Base-by-base conservation (phyloP, 2,888 invertebrate species). In the Plutella xylostella region DNA sequence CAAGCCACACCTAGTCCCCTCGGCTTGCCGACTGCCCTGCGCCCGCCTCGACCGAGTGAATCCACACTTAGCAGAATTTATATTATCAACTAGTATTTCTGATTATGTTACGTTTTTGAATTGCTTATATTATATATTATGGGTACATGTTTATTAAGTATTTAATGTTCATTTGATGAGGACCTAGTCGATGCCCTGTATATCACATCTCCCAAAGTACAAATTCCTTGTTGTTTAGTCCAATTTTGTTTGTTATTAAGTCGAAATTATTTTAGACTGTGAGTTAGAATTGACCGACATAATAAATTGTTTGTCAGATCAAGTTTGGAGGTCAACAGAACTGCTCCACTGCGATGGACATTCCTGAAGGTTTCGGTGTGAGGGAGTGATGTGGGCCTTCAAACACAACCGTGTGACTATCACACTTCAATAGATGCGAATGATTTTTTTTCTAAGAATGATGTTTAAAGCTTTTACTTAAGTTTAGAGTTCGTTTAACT, bases 201-300 rank as follows among this genome's bases (percentile, higher is more conserved):
- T 83, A 83, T 83, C 83, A 84, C 83, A 82, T 78, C 70, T 83
- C 82, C 82, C 84, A 84, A 85, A 85, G 85, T 85, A 85, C 84
- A 85, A 85, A 85, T 84, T 80, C 78, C 84, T 85, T 84, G 85
- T 85, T 85, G 83, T 85, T 84, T 85, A 85, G 84, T 84, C 82
- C 82, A 85, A 85, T 85, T 83, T 82, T 83, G 78, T 82, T 83
- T 83, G 83, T 83, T 82, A 78, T 75, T 73, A 69, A 76, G 74
- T 79, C 72, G 68, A 80, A 80, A 82, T 82, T 80, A 78, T 74
- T 82, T 80, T 80, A 79, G 67, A 60, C 61, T 60, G 60, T 40
- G 25, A 18, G 20, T 38, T 38, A 20, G 30, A 31, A 25, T 40
- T 25, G 31, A 42, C 14, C 31, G 31, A 42, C 42, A 19, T 42